Percentiles rank a stretch among this genome's conserved stretches.
phyloP scores from a whole-genome alignment of 2,888 invertebrate genomes.

The Kuschelorhynchus macadamiae region DNA sequence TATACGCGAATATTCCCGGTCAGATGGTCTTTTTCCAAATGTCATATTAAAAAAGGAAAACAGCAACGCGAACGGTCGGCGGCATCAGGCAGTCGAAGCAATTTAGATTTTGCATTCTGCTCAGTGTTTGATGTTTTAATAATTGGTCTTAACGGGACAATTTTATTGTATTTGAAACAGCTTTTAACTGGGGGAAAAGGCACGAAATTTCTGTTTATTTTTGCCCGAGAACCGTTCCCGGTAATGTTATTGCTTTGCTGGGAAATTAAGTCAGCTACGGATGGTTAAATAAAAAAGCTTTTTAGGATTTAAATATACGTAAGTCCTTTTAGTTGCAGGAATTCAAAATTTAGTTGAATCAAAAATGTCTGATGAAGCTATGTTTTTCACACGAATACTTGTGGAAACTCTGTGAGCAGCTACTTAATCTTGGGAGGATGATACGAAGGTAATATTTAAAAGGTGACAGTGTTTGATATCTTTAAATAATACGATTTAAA shows the following conservation, averaged over 20 bases:
- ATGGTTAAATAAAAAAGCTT: slow-evolving; percentile 32
- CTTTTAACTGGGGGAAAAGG: slow-evolving; percentile 32
- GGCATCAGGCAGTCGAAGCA: slow-evolving; percentile 25
- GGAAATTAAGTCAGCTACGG: slow-evolving; percentile 29
- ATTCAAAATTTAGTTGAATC: too few relatives aligned
- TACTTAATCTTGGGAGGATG: too few relatives aligned
- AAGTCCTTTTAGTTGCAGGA: slow-evolving; percentile 1
- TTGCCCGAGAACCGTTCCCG: slow-evolving; percentile 21
- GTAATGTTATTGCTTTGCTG: slow-evolving; percentile 36
- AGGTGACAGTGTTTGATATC: too few relatives aligned
- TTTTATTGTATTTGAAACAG: slow-evolving; percentile 36
- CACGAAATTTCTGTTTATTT: slow-evolving; percentile 34
- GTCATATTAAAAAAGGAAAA: slow-evolving; percentile 35
- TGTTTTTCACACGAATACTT: too few relatives aligned
- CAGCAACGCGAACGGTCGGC: slow-evolving; percentile 7
- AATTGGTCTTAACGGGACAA: slow-evolving; percentile 43
- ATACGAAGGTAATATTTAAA: too few relatives aligned
- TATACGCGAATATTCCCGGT: too few relatives aligned
- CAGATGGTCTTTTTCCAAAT: slow-evolving; percentile 22
- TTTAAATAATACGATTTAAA: too few relatives aligned
- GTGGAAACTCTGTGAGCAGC: too few relatives aligned
- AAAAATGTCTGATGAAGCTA: too few relatives aligned
- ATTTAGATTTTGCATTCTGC: slow-evolving; percentile 44
- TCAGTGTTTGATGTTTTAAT: slow-evolving; percentile 44
- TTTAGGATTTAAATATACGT: slow-evolving; percentile 14